Evolutionary conservation across 2,113 vertebrate genomes (phyloP), one percentile per base, ranked within the genome.

Genomic region (Atherinomorus stipes): DNA sequence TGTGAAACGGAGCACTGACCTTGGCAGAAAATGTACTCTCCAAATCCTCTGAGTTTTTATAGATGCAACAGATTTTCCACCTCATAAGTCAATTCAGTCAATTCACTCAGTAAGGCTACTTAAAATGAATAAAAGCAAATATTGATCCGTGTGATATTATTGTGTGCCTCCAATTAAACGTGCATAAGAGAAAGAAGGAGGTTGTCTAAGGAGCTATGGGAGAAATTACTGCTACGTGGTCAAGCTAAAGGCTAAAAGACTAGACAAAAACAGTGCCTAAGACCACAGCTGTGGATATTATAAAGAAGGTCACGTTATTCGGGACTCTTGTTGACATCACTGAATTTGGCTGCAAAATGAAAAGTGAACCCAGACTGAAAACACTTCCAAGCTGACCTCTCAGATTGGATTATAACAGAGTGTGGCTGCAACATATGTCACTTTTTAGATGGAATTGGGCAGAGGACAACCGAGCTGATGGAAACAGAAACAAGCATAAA

Each of bases 121-220:
- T n/a, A 62, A n/a, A 65, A 49, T 52, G 15, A 38, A 52, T 38
- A 56, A 56, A 67, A 28, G 22, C 2, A 15, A 40, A 28, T 19
- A 7, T 18, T 53, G 16, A 44, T 25, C 64, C 28, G 38, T 18
- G 22, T 38, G 47, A 37, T 64, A 47, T 45, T 42, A 42, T 16
- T 42, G 12, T 28, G 16, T 28, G 42, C 10, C 23, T 21, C 21
- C 11, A 13, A 44, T 6, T 44, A 26, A 61, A 26, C 25, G 25
- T 11, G 7, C 2, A 31, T 21, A 10, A 10, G 7, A 31, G 19
- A 11, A 61, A 19, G 9, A 31, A 47, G 16, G 12, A 4, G 11
- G 15, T 42, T 42, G 7, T 59, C 19, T 59, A 11, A 59, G 37
- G 13, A 3, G 38, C 42, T 59, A 59, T 21, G 58, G 22, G 2